phyloP scores from a whole-genome alignment of 2,888 invertebrate species.

The Hololepta plana region DNA sequence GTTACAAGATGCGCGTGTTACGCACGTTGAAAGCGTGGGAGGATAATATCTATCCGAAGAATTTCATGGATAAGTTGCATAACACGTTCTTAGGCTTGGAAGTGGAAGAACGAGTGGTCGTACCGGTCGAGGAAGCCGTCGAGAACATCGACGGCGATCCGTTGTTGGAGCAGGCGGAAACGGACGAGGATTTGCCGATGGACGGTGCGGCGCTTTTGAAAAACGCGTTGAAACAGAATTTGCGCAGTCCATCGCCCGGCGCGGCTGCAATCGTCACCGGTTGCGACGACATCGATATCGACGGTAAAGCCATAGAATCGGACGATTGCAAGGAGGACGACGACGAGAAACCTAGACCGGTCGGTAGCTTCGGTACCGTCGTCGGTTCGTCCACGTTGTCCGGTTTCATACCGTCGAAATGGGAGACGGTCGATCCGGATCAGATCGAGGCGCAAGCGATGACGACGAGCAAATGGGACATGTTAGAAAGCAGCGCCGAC shows the following conservation, averaged over 20 bases:
- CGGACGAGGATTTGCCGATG: conserved; percentile 46
- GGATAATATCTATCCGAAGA: conserved; percentile 93
- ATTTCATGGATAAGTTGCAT: conserved; percentile 73
- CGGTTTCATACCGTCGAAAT: conserved; percentile 80
- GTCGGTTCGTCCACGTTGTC: conserved; percentile 36
- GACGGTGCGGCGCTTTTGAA: conserved; percentile 70
- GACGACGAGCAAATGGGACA: conserved; percentile 79
- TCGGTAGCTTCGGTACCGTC: too few relatives aligned
- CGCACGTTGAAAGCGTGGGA: conserved; percentile 92
- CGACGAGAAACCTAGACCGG: conserved; percentile 19
- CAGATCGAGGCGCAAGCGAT: conserved; percentile 65
- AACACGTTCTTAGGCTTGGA: conserved; percentile 76
- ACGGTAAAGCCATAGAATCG: conserved; percentile 24
- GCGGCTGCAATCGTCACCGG: too few relatives aligned
- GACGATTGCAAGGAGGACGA: conserved; percentile 13
- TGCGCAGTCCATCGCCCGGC: conserved; percentile 20
- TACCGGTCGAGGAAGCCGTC: conserved; percentile 7
- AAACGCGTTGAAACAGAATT: conserved; percentile 37
- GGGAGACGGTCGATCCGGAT: conserved; percentile 91
- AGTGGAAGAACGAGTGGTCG: conserved; percentile 21
- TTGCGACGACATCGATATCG: conserved; percentile 37
- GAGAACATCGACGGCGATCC: conserved; percentile 25
- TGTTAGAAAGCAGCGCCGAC: conserved; percentile 37
- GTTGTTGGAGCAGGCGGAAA: conserved; percentile 30
- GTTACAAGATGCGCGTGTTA: conserved; percentile 80